Percentiles rank a stretch among this genome's conserved stretches.
phyloP scores from a whole-genome alignment of 2,888 invertebrate species.

The Danaus chrysippus region DNA sequence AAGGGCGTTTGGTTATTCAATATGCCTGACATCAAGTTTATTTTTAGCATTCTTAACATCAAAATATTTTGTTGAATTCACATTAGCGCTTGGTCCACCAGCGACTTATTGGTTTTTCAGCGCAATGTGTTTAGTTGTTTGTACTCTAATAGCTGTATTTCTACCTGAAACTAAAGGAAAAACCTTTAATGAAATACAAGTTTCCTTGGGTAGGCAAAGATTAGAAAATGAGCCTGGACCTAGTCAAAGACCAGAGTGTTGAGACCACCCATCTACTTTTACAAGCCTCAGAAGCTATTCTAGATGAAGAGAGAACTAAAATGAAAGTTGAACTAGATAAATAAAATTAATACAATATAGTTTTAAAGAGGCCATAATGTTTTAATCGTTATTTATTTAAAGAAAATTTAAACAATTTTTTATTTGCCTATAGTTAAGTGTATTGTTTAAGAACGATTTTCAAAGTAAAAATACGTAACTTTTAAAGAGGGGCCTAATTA shows the following conservation, averaged over 20 bases:
- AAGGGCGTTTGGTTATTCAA: slow-evolving; percentile 46
- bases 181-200: slow-evolving; percentile 37
- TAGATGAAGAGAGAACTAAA: too few species aligned
- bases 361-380: too few species aligned
- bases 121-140: slow-evolving; percentile 24
- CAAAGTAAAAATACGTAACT: too few species aligned
- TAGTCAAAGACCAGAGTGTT: neutral
- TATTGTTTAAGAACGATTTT: too few species aligned
- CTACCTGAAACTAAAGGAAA: slow-evolving; percentile 41
- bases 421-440: too few species aligned
- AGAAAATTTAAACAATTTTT: too few species aligned
- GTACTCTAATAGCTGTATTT: slow-evolving; percentile 30
- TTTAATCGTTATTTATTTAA: too few species aligned
- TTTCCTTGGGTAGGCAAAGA: slow-evolving; percentile 15
- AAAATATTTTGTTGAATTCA: slow-evolving; percentile 34
- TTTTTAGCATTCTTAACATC: slow-evolving; percentile 31
- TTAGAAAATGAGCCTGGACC: neutral
- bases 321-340: too few species aligned
- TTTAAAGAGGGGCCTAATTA: too few species aligned
- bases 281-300: too few species aligned
- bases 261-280: neutral
- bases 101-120: slow-evolving; percentile 35
- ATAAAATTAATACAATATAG: too few species aligned
- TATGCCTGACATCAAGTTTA: slow-evolving; percentile 31
- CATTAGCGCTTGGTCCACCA: slow-evolving; percentile 32